phyloP scores from a whole-genome alignment of 2,888 invertebrate genomes.

The Nomada flava region DNA sequence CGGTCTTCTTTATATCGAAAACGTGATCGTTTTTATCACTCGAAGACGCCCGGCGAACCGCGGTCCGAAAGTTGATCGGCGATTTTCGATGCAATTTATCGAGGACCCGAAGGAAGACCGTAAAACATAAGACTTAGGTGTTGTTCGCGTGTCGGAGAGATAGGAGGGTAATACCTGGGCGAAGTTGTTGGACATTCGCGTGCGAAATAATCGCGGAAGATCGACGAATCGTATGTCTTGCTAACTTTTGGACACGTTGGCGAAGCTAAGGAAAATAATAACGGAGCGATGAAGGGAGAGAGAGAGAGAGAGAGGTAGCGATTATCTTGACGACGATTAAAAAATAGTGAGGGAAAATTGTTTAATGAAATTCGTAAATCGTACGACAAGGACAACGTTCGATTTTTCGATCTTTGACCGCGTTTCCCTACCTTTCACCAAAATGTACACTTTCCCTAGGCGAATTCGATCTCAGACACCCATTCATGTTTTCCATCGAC shows the following conservation, averaged over 20 bases:
- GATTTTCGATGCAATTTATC: not conserved
- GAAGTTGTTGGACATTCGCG: not conserved
- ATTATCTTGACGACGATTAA: too few relatives aligned
- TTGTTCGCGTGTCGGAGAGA: constrained; percentile 38
- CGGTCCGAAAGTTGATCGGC: not conserved
- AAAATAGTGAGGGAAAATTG: too few relatives aligned
- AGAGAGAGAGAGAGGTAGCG: not conserved
- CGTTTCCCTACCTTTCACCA: not conserved
- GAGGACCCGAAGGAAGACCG: constrained; percentile 4
- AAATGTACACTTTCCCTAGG: constrained; percentile 3
- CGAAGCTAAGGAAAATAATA: constrained; percentile 23
- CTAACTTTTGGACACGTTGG: constrained; percentile 44
- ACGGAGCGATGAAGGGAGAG: not conserved
- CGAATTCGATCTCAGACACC: constrained; percentile 18
- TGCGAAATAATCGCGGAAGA: not conserved
- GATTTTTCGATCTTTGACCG: constrained; percentile 28
- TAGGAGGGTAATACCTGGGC: constrained; percentile 21
- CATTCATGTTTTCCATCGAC: constrained; percentile 23
- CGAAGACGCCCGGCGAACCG: not conserved
- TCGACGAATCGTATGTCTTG: constrained; percentile 20
- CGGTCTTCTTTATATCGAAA: not conserved
- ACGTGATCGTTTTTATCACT: not conserved
- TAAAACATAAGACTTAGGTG: constrained; percentile 40
- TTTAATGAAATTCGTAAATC: too few relatives aligned
- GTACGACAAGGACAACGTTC: not conserved